Evolutionary conservation across 2,113 vertebrate species (phyloP), one percentile per base, ranked within the genome.

Genomic region (Origma solitaria): DNA sequence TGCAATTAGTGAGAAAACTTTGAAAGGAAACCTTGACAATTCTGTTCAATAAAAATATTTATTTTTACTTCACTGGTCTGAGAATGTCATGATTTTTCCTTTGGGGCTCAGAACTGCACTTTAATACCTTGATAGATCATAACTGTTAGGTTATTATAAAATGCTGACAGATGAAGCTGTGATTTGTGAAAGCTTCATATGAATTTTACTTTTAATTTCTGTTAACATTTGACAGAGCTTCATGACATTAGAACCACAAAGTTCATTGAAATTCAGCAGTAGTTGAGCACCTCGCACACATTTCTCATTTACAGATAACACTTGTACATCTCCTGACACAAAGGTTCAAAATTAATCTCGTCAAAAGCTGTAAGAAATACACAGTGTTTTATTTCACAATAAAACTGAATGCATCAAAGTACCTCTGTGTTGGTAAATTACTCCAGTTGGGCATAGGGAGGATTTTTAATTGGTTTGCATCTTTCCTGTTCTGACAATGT

Each of bases 171-270:
- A 96, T 96, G 94, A 97, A 58, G 60, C 85, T 97, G 82, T 96
- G 97, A 97, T 97, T 96, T 97, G 87, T 97, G 97, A 97, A 96
- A 95, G 93, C 97, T 97, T 54, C 82, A 93, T 96, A 97, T 92
- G 91, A 97, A 97, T 98, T 96, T 95, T 97, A 73, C 95, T 95
- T 98, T 94, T 97, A 98, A 97, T 98, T 97, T 98, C 93, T 96
- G 92, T 93, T 97, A 98, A 97, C 96, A 96, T 97, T 94, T 98
- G 97, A 98, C 97, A 98, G 97, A 97, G 88, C 95, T 93, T 97
- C 91, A 75, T 97, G 96, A 96, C 96, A 95, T 95, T 96, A 96
- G 93, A 98, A 95, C 84, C 91, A 95, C 50, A 53, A 94, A 96
- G 77, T 97, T 98, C 97, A 97, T 96, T 98, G 96, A 97, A 97